Evolutionary conservation across 2,113 vertebrate genomes (phyloP).

Genomic region (Tychaedon coryphoeus): DNA sequence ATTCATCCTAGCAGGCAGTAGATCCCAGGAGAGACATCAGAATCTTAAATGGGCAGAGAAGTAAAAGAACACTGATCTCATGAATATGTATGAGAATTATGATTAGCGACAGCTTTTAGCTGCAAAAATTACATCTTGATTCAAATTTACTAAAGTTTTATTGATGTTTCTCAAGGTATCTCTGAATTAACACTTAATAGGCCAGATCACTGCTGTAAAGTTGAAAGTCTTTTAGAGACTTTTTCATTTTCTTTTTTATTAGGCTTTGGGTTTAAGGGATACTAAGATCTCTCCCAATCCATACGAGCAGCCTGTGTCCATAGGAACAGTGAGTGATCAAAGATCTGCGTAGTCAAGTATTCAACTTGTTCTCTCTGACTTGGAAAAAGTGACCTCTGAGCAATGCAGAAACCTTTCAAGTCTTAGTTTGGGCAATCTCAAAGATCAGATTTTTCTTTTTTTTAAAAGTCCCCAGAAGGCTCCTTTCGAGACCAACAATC

Average conservation of each 20-base stretch:
- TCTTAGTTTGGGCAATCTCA: background rate
- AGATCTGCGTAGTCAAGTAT: background rate
- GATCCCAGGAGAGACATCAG: background rate
- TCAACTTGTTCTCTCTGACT: background rate
- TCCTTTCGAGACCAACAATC: background rate
- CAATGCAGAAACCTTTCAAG: background rate
- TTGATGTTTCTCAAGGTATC: background rate
- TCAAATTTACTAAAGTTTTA: background rate
- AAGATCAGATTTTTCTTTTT: background rate
- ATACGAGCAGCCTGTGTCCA: background rate
- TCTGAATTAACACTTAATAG: background rate
- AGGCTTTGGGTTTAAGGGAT: background rate
- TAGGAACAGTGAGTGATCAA: background rate
- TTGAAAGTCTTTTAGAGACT: background rate
- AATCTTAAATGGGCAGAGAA: background rate
- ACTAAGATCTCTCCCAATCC: background rate
- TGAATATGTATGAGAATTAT: background rate
- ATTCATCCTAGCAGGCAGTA: background rate
- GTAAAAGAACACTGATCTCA: background rate
- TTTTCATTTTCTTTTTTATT: background rate
- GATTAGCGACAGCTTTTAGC: background rate
- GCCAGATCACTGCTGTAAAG: background rate
- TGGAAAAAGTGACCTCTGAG: background rate
- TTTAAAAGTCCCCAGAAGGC: background rate
- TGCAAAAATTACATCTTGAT: background rate